phyloP scores from a whole-genome alignment of 1,140 invertebrate species.

The Eriosoma lanigerum region DNA sequence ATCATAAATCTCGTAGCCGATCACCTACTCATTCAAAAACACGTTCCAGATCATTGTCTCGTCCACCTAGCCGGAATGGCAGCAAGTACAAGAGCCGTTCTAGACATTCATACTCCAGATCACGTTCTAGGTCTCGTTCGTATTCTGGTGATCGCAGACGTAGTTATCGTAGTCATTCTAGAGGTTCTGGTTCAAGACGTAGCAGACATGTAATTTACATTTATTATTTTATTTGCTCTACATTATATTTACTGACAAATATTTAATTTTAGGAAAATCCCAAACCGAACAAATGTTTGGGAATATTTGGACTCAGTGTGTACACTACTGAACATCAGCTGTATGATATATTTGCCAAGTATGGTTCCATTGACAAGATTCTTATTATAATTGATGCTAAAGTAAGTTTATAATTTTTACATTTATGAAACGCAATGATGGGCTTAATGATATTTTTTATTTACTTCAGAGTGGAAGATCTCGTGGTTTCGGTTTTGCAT shows the following conservation, averaged over 20 bases:
- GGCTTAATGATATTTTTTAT: conserved; percentile 20
- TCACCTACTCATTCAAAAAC: conserved; percentile 48
- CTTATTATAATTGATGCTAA: conserved; percentile 95
- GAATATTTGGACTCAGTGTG: conserved; percentile 91
- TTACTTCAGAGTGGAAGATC: conserved; percentile 77
- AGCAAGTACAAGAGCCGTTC: conserved; percentile 48
- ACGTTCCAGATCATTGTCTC: conserved; percentile 43
- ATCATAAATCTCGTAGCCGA: conserved; percentile 43
- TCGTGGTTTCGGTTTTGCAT: conserved; percentile 95
- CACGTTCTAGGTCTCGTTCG: conserved; percentile 55
- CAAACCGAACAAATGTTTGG: conserved; percentile 83
- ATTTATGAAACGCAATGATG: background rate
- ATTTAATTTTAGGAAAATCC: conserved; percentile 70
- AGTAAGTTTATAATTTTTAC: conserved; percentile 62
- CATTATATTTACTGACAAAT: background rate
- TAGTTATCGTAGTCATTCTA: conserved; percentile 58
- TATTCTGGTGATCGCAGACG: conserved; percentile 56
- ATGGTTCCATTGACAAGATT: conserved; percentile 88
- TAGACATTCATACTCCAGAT: conserved; percentile 49
- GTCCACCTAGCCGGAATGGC: conserved; percentile 28
- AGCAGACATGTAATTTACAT: conserved; percentile 54
- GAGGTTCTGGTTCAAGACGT: conserved; percentile 55
- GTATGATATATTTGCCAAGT: conserved; percentile 90
- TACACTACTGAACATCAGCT: conserved; percentile 91
- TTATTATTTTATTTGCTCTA: background rate